phyloP scores from a whole-genome alignment of 2,113 vertebrate genomes.

The Pogonocichla stellata region DNA sequence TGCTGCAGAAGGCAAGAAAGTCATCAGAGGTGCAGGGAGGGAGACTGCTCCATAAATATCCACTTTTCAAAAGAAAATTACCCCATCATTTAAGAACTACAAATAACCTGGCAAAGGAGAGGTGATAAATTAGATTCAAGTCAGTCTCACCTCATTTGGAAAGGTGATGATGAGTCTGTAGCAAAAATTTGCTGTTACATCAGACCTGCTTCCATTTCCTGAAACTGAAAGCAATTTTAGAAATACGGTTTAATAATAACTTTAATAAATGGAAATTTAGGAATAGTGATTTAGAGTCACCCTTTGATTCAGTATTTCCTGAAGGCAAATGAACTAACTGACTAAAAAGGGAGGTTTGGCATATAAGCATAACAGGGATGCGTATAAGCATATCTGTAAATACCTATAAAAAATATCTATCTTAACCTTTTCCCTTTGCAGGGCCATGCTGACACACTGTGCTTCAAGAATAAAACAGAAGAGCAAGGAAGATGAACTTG shows the following conservation, averaged over 20 bases:
- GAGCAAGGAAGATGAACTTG: neutral
- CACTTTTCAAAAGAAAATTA: neutral
- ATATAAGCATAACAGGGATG: neutral
- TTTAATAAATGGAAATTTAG: neutral
- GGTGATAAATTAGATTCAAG: neutral
- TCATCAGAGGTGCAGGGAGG: fast-evolving
- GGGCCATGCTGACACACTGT: neutral
- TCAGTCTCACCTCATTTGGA: neutral
- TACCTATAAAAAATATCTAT: neutral
- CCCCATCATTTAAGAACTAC: neutral
- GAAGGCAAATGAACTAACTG: neutral
- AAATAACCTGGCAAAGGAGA: neutral
- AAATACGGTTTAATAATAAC: neutral
- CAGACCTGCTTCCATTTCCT: neutral
- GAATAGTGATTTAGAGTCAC: neutral
- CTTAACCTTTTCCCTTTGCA: neutral
- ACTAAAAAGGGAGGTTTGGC: neutral
- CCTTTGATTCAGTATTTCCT: neutral
- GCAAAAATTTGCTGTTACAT: neutral
- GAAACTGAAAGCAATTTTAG: neutral
- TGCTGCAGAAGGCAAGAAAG: neutral
- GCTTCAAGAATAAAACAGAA: neutral
- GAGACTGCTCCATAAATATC: neutral
- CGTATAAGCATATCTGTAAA: neutral
- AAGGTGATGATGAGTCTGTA: neutral